Evolutionary conservation across 2,113 vertebrate species (phyloP), one percentile per base, ranked within the genome.

Genomic region (Orycteropus afer): DNA sequence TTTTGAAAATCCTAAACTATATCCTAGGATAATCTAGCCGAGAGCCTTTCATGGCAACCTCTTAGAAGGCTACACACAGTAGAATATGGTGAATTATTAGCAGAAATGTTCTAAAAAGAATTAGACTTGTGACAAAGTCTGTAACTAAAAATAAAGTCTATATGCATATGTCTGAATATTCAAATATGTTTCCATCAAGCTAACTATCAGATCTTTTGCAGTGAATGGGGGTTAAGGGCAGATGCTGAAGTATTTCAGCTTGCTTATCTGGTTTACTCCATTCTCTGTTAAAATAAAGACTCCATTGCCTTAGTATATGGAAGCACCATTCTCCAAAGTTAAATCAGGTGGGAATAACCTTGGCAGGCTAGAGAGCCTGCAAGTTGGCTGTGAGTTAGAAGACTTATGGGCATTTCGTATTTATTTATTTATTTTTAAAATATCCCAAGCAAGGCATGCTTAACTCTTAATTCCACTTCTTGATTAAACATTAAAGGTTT

Each of bases 401-500:
- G 51, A 77, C 90, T 86, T 84, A 80, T 45, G 69, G 55, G n/a
- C 76, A 92, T 97, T 96, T 96, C 82, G 91, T 95, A 53, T 77
- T 88, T 93, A 79, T 57, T 61, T 20, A 57, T 67, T 67, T n/a
- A 40, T 15, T 67, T 93, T 91, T 93, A 94, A 69, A 91, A 83
- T 96, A 89, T 96, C 91, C 69, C 77, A 86, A 95, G 96, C 61
- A 78, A 95, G 57, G 82, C 91, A 81, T 93, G 90, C 94, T 97
- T 92, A 97, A 93, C 53, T 93, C 85, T 74, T 96, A 96, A 97
- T 98, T 98, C 96, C 74, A 90, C 85, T 97, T 89, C 97, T 98
- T 98, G 96, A 98, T 98, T 97, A 98, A 97, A 97, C 95, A 94
- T 98, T 95, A 97, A 93, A 95, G 96, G 84, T 92, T 97, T 84